Evolutionary conservation across 2,797 vertebrate genomes (phyloP).

Genomic region (Otus scops): DNA sequence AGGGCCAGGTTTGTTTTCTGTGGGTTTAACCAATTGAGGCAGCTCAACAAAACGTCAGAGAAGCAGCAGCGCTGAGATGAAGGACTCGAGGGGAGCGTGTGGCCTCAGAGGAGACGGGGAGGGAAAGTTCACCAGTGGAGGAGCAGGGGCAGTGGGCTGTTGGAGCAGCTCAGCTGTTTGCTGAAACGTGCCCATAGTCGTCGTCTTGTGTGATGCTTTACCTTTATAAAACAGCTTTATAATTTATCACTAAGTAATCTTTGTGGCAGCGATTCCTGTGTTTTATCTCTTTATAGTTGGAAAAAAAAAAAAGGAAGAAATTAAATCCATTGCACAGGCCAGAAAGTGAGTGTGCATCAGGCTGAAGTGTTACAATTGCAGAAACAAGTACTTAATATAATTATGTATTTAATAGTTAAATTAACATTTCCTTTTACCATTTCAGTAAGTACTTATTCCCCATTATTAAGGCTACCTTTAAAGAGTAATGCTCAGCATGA

Average conservation of each 20-base stretch:
- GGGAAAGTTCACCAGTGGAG: neutral
- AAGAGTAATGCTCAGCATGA: constrained; percentile 32
- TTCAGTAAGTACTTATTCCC: constrained; percentile 34
- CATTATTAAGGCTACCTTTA: constrained; percentile 39
- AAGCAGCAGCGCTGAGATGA: fast-evolving
- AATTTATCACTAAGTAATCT: neutral
- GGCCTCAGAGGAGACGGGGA: neutral
- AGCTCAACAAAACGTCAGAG: fast-evolving
- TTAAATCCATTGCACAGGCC: neutral
- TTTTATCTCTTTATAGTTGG: neutral
- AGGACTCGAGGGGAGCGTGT: neutral
- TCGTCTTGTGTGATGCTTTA: neutral
- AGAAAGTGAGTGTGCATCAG: constrained; percentile 45
- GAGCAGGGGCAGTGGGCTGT: neutral
- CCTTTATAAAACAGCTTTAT: neutral
- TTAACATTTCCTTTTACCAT: constrained; percentile 61
- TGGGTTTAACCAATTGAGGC: neutral
- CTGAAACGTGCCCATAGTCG: neutral
- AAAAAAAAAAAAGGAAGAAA: neutral
- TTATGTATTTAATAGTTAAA: constrained; percentile 63
- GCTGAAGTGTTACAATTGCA: constrained; percentile 48
- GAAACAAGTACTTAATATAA: constrained; percentile 61
- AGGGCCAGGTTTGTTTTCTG: neutral
- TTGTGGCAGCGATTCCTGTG: neutral
- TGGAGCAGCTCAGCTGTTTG: neutral